Evolutionary conservation across 2,888 invertebrate species (phyloP).

Genomic region (Boloria euphrosyne): DNA sequence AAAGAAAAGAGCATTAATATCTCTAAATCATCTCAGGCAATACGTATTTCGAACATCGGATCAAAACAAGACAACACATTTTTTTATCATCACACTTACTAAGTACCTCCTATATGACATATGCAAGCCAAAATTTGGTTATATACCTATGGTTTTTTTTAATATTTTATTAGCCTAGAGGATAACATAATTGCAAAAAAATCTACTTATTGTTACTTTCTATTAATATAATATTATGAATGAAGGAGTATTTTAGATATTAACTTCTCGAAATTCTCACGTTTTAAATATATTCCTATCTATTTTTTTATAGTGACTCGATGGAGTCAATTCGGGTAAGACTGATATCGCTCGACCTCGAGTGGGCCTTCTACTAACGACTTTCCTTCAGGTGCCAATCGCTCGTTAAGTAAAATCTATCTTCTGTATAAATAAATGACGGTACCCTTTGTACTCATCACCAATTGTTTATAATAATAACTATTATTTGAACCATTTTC

Average conservation of each 20-base stretch:
- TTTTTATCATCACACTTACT: background rate
- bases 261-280: too few species aligned
- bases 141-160: background rate
- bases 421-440: conserved; percentile 37
- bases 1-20: too few species aligned
- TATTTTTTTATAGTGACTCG: conserved; percentile 44
- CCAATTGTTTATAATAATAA: conserved; percentile 32
- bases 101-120: too few species aligned
- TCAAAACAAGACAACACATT: background rate
- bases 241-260: too few species aligned
- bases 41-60: too few species aligned
- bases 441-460: conserved; percentile 17
- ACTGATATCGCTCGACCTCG: conserved; percentile 60
- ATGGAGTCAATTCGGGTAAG: conserved; percentile 64
- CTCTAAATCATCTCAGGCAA: too few species aligned
- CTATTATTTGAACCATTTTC: background rate
- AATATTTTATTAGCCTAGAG: background rate
- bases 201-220: background rate
- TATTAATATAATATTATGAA: too few species aligned
- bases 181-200: too few species aligned
- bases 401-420: conserved; percentile 53
- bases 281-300: conserved; percentile 29
- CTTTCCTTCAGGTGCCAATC: conserved; percentile 66
- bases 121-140: background rate
- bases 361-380: conserved; percentile 65